These are phyloP conservation scores for Cheilosia urbana DNA, from an alignment of 2,888 invertebrate genomes.

Conservation along the genomic window DNA sequence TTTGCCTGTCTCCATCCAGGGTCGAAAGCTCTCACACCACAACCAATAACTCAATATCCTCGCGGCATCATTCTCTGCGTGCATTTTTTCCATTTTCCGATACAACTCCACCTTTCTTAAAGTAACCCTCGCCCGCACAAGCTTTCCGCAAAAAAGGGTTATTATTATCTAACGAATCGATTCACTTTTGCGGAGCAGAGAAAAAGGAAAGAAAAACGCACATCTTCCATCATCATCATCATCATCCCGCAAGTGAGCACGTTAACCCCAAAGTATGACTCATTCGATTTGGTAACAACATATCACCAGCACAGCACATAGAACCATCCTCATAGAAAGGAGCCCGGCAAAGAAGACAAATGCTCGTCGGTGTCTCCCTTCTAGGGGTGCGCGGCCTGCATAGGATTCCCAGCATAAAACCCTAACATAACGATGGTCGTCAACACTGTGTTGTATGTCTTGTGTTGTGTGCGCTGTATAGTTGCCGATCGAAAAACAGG, in stretches of 20 bases:
- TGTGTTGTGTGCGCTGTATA: neutral
- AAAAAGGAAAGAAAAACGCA: conserved; percentile 36
- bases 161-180: conserved; percentile 75
- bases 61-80: conserved; percentile 32
- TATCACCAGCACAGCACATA: conserved; percentile 11
- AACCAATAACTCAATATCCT: conserved; percentile 44
- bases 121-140: neutral
- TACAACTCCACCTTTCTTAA: conserved; percentile 31
- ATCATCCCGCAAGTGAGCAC: conserved; percentile 68
- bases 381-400: conserved; percentile 27
- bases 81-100: conserved; percentile 68
- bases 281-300: conserved; percentile 63
- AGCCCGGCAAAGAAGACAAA: conserved; percentile 61
- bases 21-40: no score
- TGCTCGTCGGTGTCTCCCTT: conserved; percentile 64
- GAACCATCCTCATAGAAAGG: conserved; percentile 21
- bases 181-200: conserved; percentile 54
- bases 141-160: conserved; percentile 45
- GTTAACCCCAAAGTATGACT: conserved; percentile 75
- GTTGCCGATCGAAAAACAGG: conserved; percentile 42
- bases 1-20: no score
- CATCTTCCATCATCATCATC: conserved; percentile 63
- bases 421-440: conserved; percentile 64
- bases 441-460: conserved; percentile 37
- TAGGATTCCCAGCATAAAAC: conserved; percentile 44